Evolutionary conservation across 2,113 vertebrate genomes (phyloP).

Genomic region (Solea solea): DNA sequence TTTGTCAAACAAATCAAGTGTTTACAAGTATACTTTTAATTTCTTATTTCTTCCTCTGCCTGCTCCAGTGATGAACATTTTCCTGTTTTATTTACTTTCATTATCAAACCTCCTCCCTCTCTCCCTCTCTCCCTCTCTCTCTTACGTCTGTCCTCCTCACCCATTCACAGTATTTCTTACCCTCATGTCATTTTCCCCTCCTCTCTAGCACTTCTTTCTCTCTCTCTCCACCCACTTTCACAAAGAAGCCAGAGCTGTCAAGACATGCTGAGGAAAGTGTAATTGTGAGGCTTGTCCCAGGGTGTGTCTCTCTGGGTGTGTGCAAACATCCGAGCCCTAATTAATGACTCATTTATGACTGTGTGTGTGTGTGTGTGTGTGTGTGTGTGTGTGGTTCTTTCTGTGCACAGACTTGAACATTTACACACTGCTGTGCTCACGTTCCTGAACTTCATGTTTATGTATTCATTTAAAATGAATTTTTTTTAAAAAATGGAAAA

Average conservation of each 20-base stretch:
- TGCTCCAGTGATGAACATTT: too few species aligned
- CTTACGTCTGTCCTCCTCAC: neutral
- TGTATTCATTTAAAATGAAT: too few species aligned
- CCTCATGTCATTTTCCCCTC: neutral
- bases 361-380: conserved; percentile 10
- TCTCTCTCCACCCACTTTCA: conserved; percentile 10
- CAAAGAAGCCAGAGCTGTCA: conserved; percentile 41
- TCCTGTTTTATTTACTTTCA: too few species aligned
- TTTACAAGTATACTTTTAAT: too few species aligned
- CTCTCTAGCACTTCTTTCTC: neutral
- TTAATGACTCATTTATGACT: conserved; percentile 44
- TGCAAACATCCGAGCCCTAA: conserved; percentile 6
- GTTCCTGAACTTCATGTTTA: neutral
- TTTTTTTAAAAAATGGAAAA: too few species aligned
- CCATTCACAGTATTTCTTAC: conserved; percentile 9
- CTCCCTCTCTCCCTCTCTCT: neutral
- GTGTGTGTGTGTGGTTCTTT: neutral
- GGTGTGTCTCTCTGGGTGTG: conserved; percentile 56
- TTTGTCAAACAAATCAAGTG: too few species aligned
- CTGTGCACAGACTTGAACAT: neutral
- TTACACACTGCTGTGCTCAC: neutral
- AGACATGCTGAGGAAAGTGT: conserved; percentile 45
- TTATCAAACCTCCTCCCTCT: neutral
- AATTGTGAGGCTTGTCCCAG: conserved; percentile 9
- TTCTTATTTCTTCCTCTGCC: too few species aligned